Base-by-base conservation (phyloP, 2,888 invertebrate species). In the Lathronympha strigana region DNA sequence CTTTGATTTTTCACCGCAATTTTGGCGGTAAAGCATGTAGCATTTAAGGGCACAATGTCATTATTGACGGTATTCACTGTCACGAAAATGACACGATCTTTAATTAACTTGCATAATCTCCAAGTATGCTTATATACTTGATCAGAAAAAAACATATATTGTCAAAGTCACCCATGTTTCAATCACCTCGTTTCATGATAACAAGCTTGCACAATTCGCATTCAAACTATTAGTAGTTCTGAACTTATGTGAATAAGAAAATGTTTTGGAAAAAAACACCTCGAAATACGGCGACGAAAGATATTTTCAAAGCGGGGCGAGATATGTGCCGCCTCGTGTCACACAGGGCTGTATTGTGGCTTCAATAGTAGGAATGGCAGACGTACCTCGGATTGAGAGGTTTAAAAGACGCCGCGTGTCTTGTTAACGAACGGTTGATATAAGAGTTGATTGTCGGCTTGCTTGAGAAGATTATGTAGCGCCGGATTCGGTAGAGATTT, bases 361-460 rank as follows among this genome's bases (percentile, higher is more conserved):
- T 38, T 60, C 53, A 47, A 28, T 40, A 49, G 17, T 36, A 47
- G 51, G 43, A 60, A 53, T 25, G 61, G 60, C 38, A 60, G 51
- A 23, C 45, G 21, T 47, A 66, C 53, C 54, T 33, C 36, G 47
- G 31, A 45, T 53, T 25, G 60, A 53, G 40, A 49, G 54, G 54
- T 66, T 54, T 54, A 54, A 54, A 40, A 40, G 31, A 40, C 31
- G 25, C 17, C 13, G 50, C 54, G 17, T 47, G 53, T 61, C 54
- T 61, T 66, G 60, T 54, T 54, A 54, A 66, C 63, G 43, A 58
- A 64, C 63, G 33, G 38, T 43, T 58, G 57, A 63, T 51, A 11
- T 57, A 51, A 40, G 57, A 28, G 28, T 28, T 28, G 63, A 50
- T 63, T 43, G 57, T 40, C 50, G 43, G 49, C 15, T 36, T 45